Percentiles rank a stretch among this genome's conserved stretches.
Conservation (phyloP, 2,113 vertebrate species). For the Sceloporus undulatus region DNA sequence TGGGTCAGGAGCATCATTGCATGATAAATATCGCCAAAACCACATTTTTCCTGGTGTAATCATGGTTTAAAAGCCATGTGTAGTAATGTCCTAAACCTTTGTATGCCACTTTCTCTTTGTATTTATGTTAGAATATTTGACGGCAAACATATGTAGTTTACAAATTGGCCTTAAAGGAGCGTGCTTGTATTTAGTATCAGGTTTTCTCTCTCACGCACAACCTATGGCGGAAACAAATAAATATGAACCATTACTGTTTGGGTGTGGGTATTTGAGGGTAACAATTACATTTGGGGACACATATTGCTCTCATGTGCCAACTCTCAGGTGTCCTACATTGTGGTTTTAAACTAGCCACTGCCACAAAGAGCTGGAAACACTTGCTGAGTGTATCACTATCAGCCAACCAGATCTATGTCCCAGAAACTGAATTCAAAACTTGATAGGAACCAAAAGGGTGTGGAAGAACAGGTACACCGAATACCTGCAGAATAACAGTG, state of each 20-base stretch:
- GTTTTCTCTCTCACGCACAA: neutral
- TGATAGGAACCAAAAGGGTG: constrained; percentile 60
- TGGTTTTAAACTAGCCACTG: neutral
- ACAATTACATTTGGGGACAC: neutral
- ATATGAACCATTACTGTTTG: neutral
- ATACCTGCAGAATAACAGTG: constrained; percentile 29
- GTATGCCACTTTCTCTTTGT: too few species aligned
- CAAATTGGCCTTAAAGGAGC: neutral
- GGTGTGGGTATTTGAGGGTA: neutral
- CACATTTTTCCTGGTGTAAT: too few species aligned
- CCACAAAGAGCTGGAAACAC: constrained; percentile 45
- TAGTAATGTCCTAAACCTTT: too few species aligned
- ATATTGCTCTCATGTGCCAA: neutral
- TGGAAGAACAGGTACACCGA: constrained; percentile 49
- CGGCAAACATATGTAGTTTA: neutral
- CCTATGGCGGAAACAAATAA: neutral
- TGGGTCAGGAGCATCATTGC: too few species aligned
- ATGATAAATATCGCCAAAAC: too few species aligned
- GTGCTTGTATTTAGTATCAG: neutral
- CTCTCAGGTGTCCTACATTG: neutral
- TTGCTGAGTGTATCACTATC: constrained; percentile 64
- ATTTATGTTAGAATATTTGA: neutral
- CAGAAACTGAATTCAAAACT: constrained; percentile 61
- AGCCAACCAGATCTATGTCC: constrained; percentile 52
- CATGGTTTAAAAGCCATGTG: too few species aligned